phyloP scores from a whole-genome alignment of 1,140 invertebrate species.

The Dendroctonus valens region DNA sequence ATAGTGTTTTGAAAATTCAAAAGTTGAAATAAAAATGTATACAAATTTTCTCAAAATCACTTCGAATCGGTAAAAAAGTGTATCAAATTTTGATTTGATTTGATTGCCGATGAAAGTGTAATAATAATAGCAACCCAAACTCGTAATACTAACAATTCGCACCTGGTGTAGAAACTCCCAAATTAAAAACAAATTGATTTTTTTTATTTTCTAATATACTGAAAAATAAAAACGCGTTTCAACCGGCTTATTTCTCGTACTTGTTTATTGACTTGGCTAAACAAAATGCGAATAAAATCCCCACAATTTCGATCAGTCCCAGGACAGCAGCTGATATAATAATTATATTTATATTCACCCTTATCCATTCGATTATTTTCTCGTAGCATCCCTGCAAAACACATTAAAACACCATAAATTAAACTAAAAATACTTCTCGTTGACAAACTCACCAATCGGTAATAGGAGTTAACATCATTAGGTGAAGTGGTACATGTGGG shows the following conservation, averaged over 20 bases:
- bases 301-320: conserved; percentile 63
- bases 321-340: conserved; percentile 67
- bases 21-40: no score
- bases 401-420: conserved; percentile 20
- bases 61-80: no score
- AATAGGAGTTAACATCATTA: conserved; percentile 62
- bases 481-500: conserved; percentile 58
- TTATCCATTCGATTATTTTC: conserved; percentile 59
- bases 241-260: conserved; percentile 13
- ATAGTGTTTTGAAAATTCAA: no score
- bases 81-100: no score
- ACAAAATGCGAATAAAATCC: conserved; percentile 63
- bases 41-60: no score
- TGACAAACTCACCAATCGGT: conserved; percentile 53
- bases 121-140: no score
- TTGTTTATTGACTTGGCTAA: conserved; percentile 38
- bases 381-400: conserved; percentile 64
- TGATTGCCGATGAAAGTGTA: no score
- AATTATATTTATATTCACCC: conserved; percentile 65
- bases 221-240: neutral
- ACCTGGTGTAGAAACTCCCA: no score
- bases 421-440: neutral
- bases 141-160: no score
- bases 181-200: no score
- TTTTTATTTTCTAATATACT: no score